Percentiles rank a stretch among this genome's conserved stretches.
phyloP scores from a whole-genome alignment of 2,797 vertebrate species.

The Sebastes melanostomus region DNA sequence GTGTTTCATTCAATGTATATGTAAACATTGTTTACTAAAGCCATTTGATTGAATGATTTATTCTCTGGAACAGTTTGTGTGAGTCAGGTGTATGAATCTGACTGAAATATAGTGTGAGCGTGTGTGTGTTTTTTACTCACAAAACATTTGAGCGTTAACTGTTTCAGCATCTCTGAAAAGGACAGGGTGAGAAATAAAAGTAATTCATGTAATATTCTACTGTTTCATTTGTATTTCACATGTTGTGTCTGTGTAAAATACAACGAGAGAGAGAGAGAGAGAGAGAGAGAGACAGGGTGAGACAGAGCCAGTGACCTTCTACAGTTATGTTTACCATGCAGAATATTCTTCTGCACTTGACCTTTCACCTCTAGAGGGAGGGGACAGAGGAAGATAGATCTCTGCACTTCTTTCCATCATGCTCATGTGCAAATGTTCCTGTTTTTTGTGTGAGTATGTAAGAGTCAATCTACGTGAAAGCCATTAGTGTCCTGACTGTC shows the following conservation, averaged over 20 bases:
- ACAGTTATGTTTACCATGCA: slow-evolving; percentile 73
- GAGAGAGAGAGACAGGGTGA: slow-evolving; percentile 34
- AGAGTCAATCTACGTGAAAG: slow-evolving; percentile 76
- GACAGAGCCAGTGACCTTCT: slow-evolving; percentile 72
- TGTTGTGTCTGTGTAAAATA: slow-evolving; percentile 1
- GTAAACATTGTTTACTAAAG: background rate
- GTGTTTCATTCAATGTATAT: background rate
- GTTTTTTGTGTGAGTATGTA: slow-evolving; percentile 10
- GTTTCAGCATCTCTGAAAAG: background rate
- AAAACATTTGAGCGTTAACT: background rate
- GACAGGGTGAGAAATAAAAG: background rate
- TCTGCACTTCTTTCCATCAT: slow-evolving; percentile 47
- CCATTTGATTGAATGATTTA: background rate
- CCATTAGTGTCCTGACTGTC: slow-evolving; percentile 76
- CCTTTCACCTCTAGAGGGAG: slow-evolving; percentile 56
- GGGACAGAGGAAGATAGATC: slow-evolving; percentile 43
- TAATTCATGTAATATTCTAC: background rate
- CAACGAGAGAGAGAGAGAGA: background rate
- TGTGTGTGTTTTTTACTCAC: background rate
- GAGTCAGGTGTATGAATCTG: background rate
- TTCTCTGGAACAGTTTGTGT: background rate
- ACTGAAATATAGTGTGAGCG: background rate
- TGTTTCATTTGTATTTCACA: slow-evolving; percentile 6
- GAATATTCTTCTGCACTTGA: slow-evolving; percentile 75
- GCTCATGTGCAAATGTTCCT: slow-evolving; percentile 37